Evolutionary conservation across 1,140 invertebrate genomes (phyloP).

Genomic region (Rhynchophorus ferrugineus): DNA sequence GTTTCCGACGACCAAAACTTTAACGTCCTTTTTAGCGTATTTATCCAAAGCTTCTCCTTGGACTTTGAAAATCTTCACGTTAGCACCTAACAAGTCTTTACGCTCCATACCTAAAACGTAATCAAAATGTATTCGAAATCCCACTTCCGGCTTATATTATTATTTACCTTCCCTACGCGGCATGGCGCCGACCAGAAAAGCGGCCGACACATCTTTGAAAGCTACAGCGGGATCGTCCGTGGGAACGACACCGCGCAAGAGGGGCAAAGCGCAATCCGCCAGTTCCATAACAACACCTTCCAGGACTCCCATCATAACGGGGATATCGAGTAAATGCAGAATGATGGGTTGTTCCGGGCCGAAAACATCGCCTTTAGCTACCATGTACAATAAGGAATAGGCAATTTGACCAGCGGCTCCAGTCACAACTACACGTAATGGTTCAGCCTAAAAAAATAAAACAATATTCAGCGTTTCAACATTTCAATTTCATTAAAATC

Average conservation of each 20-base stretch:
- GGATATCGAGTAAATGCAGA: constrained; percentile 91
- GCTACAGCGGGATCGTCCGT: constrained; percentile 82
- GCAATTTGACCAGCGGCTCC: constrained; percentile 98
- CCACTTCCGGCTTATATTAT: too few relatives aligned
- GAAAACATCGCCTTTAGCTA: constrained; percentile 96
- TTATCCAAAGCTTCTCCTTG: constrained; percentile 90
- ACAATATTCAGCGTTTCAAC: too few relatives aligned
- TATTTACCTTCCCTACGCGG: constrained; percentile 98
- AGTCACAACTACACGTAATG: constrained; percentile 90
- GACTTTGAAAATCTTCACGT: constrained; percentile 98
- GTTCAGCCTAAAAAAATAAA: constrained; percentile 53
- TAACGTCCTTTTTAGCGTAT: constrained; percentile 89
- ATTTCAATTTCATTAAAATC: too few relatives aligned
- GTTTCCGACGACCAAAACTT: constrained; percentile 97
- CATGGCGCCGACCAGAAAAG: constrained; percentile 98
- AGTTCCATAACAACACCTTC: constrained; percentile 97
- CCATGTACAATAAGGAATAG: constrained; percentile 89
- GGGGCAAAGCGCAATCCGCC: constrained; percentile 90
- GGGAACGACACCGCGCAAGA: constrained; percentile 75
- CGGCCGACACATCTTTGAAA: constrained; percentile 94
- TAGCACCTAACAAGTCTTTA: constrained; percentile 90
- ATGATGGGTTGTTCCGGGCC: constrained; percentile 82
- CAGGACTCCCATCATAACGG: constrained; percentile 88
- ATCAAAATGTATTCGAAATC: background rate
- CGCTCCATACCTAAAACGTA: constrained; percentile 79